These are phyloP conservation scores for Apodemus speciosus DNA, from an alignment of 2,113 vertebrate species.

Conservation along the genomic window DNA sequence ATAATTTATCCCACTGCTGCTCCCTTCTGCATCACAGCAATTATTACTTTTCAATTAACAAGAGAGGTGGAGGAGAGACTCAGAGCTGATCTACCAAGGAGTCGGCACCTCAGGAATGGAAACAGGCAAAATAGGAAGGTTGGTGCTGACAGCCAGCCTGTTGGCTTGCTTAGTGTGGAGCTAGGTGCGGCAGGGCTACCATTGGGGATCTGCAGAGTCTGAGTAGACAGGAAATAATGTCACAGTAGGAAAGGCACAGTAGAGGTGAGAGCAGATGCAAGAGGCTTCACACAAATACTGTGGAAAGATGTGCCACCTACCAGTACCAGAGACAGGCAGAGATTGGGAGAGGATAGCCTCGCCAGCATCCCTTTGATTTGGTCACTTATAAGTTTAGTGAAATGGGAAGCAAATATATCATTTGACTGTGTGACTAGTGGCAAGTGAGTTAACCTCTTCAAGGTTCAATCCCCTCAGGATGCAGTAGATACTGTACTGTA, in stretches of 20 bases:
- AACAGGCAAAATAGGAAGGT: neutral
- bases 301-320: neutral
- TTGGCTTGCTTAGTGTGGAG: neutral
- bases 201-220: neutral
- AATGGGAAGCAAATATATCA: neutral
- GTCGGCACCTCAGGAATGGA: neutral
- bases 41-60: neutral
- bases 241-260: accelerated
- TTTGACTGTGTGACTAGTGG: neutral
- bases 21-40: accelerated
- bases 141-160: neutral
- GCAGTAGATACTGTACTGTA: neutral
- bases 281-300: accelerated
- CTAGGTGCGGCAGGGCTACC: accelerated
- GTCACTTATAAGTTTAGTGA: neutral
- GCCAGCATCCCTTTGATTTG: neutral
- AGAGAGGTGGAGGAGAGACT: neutral
- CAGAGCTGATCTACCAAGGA: accelerated
- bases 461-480: neutral
- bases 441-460: neutral
- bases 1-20: neutral
- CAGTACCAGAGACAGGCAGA: accelerated
- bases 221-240: neutral
- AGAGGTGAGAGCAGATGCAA: accelerated
- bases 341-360: accelerated